phyloP scores from a whole-genome alignment of 2,888 invertebrate genomes.

The Octonoba sinensis region DNA sequence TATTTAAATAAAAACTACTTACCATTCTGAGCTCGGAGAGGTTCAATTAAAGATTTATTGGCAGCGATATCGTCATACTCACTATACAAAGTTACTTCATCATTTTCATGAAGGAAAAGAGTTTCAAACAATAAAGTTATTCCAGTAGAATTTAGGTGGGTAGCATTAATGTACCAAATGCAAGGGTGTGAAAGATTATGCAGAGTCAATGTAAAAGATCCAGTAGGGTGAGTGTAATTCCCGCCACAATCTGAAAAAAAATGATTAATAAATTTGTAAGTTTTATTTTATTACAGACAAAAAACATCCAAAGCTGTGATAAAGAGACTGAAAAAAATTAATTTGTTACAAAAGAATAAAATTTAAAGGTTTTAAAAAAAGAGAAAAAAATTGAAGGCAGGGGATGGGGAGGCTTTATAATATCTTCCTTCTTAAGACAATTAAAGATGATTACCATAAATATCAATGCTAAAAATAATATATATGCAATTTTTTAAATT shows the following conservation, averaged over 20 bases:
- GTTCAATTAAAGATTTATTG: conserved; percentile 8
- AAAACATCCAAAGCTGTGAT: too few relatives aligned
- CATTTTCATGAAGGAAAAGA: conserved; percentile 36
- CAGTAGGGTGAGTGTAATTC: neutral
- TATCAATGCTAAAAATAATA: too few relatives aligned
- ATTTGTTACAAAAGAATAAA: too few relatives aligned
- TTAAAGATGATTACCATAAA: too few relatives aligned
- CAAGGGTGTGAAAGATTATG: neutral
- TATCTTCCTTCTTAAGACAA: too few relatives aligned
- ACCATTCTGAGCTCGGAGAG: conserved; percentile 36
- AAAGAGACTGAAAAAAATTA: too few relatives aligned
- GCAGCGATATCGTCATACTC: neutral
- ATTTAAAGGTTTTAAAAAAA: too few relatives aligned
- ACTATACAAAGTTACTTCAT: conserved; percentile 13
- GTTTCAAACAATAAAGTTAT: conserved; percentile 23
- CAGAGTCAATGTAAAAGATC: neutral
- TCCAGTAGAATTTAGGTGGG: neutral
- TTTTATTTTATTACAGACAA: too few relatives aligned
- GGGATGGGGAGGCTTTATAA: too few relatives aligned
- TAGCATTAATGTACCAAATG: neutral
- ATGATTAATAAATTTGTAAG: too few relatives aligned
- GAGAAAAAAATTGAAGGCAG: too few relatives aligned
- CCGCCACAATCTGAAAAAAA: neutral
- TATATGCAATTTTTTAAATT: too few relatives aligned
- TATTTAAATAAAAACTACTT: conserved; percentile 5